Evolutionary conservation across 2,888 invertebrate species (phyloP), one percentile per base, ranked within the genome.

Genomic region (Spisula solida): DNA sequence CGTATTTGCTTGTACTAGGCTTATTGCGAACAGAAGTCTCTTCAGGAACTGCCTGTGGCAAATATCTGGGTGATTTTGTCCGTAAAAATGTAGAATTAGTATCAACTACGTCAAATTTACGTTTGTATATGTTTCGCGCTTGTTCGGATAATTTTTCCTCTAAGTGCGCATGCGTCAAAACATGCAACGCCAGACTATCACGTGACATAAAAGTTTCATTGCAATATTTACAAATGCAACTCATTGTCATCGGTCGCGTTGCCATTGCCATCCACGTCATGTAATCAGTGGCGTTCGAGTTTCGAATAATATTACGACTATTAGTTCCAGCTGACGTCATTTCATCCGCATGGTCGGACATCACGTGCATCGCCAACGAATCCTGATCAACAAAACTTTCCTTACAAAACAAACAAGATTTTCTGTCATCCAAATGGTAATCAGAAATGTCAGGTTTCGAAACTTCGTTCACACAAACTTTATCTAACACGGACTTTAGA

Each of bases 281-380:
- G 34, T 81, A 79, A n/a, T 81, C 85, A n/a, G 78, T 70, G 29
- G 34, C 5, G 29, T 51, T 83, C 31, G 83, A 16, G 60, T 41
- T 25, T 75, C 41, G 25, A 83, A 34, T 29, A 48, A 51, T 83
- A 83, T 70, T 83, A 25, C 83, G 80, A 47, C 4, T 18, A 25
- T 51, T 85, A 34, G 14, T 56, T 20, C 25, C 55, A 0, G 56
- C 25, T 55, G 51, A 34, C n/a, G 83, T 82, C 82, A 92, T 92
- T 75, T 91, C 87, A 25, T 87, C 84, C 5, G 93, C 86, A 60
- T 94, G 94, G 25, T 90, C 88, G 0, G 94, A 95, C 95, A 96
- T 95, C 91, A 96, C 94, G 88, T 96, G 96, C 96, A 96, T 96
- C 8, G 96, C 96, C 75, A 96, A 90, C 0, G 96, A 91, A 88